phyloP scores from a whole-genome alignment of 2,888 invertebrate species.

The Stictocephala bisonia region DNA sequence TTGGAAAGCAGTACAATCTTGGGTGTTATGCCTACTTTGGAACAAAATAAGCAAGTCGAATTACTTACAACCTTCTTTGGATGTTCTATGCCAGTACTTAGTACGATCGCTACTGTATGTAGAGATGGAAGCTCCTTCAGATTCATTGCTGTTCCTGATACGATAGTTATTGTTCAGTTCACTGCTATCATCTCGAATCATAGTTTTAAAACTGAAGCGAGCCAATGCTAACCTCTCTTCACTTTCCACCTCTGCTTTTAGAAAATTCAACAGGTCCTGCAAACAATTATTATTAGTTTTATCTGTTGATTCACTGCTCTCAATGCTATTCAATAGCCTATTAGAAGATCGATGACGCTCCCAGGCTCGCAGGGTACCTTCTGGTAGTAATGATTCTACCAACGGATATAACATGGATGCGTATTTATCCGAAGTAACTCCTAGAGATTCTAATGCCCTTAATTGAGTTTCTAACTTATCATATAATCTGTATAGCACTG shows the following conservation, averaged over 20 bases:
- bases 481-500: slow-evolving; percentile 51
- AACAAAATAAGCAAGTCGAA: slow-evolving; percentile 58
- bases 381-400: slow-evolving; percentile 60
- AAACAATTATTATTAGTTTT: slow-evolving; percentile 22
- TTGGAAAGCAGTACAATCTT: slow-evolving; percentile 54
- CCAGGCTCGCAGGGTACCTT: slow-evolving; percentile 58
- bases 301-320: slow-evolving; percentile 23
- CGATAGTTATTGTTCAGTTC: no score
- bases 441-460: slow-evolving; percentile 58
- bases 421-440: slow-evolving; percentile 58
- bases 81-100: slow-evolving; percentile 35
- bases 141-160: no score
- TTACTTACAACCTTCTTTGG: slow-evolving; percentile 35
- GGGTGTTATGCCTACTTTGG: slow-evolving; percentile 49
- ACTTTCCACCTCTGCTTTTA: slow-evolving; percentile 57
- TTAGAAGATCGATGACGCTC: slow-evolving; percentile 43
- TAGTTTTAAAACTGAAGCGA: slow-evolving; percentile 37
- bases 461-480: slow-evolving; percentile 60
- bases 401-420: slow-evolving; percentile 60
- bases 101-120: slow-evolving; percentile 52
- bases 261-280: slow-evolving; percentile 52
- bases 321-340: background rate
- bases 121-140: slow-evolving; percentile 10
- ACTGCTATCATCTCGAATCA: no score
- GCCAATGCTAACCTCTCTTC: slow-evolving; percentile 55